Base-by-base conservation (phyloP, 2,797 vertebrate species). In the Smutsia gigantea region DNA sequence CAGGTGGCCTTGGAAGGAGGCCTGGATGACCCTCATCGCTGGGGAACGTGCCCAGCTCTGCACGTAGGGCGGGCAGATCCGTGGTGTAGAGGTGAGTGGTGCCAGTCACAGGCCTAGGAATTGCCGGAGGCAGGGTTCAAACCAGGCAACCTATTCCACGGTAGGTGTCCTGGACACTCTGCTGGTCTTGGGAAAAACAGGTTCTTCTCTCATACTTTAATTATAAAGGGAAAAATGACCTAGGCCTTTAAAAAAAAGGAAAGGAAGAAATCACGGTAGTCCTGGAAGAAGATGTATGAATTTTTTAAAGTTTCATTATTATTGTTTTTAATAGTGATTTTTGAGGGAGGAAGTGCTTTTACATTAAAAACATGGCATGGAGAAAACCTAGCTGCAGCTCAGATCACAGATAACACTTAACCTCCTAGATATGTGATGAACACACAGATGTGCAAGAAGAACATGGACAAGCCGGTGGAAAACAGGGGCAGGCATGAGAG, bases 401-500 rank as follows among this genome's bases (percentile, higher is more conserved):
- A 64, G 42, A 37, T 46, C 55, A 63, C 34, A 21, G 72, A 71
- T 13, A 14, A 53, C 3, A 3, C 3, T 18, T 55, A 23, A 29
- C 8, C 46, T 63, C 31, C 49, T 74, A 63, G 23, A 23, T 31
- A 4, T 3, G 5, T 27, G 9, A 61, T 23, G n/a, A 37, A 8
- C 49, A 49, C 1, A 5, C 12, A 66, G 21, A 64, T 9, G 23
- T 17, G 29, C 19, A 14, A 59, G 29, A 88, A 64, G 14, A 11
- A 55, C 2, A 4, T 2, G 4, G 1, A 82, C 46, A 46, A 29
- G 17, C 8, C 1, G 8, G 14, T 34, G 75, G 21, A 23, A 63
- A 2, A 17, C 0, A 2, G n/a, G 2, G 3, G 6, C 8, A 17
- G 51, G 13, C 2, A 6, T 1, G 18, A 31, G 21, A 61, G 55